Evolutionary conservation across 2,888 invertebrate species (phyloP).

Genomic region (Apodemia duryi): DNA sequence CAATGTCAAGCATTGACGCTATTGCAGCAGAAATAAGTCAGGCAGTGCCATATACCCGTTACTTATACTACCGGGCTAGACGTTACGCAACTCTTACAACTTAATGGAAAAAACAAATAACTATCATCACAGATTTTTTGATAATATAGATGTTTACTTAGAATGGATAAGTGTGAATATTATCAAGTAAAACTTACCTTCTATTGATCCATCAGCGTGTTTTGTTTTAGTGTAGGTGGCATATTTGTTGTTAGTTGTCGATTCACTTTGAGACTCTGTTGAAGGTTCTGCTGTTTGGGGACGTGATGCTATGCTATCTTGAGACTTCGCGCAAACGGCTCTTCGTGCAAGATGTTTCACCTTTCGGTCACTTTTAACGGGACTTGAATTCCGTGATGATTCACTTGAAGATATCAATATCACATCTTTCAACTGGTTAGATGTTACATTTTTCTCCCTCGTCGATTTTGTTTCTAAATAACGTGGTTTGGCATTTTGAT

Average conservation of each 20-base stretch:
- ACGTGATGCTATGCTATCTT: slow-evolving; percentile 71
- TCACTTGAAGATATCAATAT: slow-evolving; percentile 82
- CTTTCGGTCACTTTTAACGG: slow-evolving; percentile 68
- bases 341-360: slow-evolving; percentile 47
- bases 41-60: no score
- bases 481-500: slow-evolving; percentile 74
- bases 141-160: no score
- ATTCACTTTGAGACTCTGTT: slow-evolving; percentile 66
- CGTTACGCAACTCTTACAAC: no score
- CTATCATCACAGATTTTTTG: neutral
- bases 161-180: no score
- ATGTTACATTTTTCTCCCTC: slow-evolving; percentile 40
- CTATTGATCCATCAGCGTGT: slow-evolving; percentile 46
- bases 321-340: slow-evolving; percentile 60
- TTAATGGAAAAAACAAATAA: neutral
- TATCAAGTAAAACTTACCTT: slow-evolving; percentile 45
- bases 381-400: slow-evolving; percentile 85
- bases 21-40: no score
- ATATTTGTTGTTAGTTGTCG: slow-evolving; percentile 58
- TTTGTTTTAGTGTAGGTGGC: slow-evolving; percentile 62
- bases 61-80: no score
- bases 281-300: slow-evolving; percentile 68
- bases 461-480: slow-evolving; percentile 78
- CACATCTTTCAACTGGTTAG: slow-evolving; percentile 33
- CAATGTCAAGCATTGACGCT: no score